phyloP scores from a whole-genome alignment of 2,113 vertebrate genomes.

The Symphodus melops region DNA sequence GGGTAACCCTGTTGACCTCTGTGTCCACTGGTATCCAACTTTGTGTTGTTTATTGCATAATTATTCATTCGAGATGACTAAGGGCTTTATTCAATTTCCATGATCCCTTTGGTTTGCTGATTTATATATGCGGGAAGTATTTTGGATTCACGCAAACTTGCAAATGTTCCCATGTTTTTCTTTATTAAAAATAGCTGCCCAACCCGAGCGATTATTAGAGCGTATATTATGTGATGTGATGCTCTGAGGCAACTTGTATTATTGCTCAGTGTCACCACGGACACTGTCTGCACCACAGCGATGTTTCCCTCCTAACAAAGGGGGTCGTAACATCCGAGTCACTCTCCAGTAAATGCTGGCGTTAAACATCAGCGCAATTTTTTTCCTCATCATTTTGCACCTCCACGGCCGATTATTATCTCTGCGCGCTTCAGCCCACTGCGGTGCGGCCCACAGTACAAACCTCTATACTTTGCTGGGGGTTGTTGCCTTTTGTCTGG shows the following conservation, averaged over 20 bases:
- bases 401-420: constrained; percentile 28
- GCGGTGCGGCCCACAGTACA: constrained; percentile 32
- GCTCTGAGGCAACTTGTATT: constrained; percentile 70
- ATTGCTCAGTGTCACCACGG: constrained; percentile 61
- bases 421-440: constrained; percentile 28
- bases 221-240: constrained; percentile 74
- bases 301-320: constrained; percentile 19
- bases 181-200: constrained; percentile 65
- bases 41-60: constrained; percentile 39
- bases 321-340: constrained; percentile 31
- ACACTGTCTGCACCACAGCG: constrained; percentile 38
- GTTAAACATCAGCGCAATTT: constrained; percentile 42
- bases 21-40: constrained; percentile 21
- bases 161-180: constrained; percentile 17
- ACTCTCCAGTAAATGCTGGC: constrained; percentile 32
- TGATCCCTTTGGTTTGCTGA: constrained; percentile 50
- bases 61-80: constrained; percentile 52
- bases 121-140: constrained; percentile 26
- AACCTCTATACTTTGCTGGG: constrained; percentile 41
- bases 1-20: constrained; percentile 47
- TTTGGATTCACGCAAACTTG: constrained; percentile 45
- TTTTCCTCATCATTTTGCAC: constrained; percentile 40
- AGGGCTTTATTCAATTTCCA: constrained; percentile 37
- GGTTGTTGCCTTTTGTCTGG: constrained; percentile 71
- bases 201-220: constrained; percentile 75